phyloP scores from a whole-genome alignment of 2,888 invertebrate genomes.

The Leptinotarsa peninsularis region DNA sequence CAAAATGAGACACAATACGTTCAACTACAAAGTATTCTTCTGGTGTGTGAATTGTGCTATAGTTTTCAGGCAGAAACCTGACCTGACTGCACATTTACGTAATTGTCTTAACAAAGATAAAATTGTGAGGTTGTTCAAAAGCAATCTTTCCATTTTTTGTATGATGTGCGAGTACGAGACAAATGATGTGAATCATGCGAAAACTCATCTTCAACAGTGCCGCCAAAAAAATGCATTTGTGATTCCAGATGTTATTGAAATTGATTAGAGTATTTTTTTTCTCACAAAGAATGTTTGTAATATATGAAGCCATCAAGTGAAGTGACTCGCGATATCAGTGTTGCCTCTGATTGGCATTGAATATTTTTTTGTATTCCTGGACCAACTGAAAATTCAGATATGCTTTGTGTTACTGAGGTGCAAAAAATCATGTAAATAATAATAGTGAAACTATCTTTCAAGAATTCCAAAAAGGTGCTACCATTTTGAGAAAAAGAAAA shows the following conservation, averaged over 20 bases:
- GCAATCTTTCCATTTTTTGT: slow-evolving; percentile 27
- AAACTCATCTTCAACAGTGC: slow-evolving; percentile 14
- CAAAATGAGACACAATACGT: background rate
- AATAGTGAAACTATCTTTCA: too few relatives aligned
- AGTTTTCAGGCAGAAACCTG: background rate
- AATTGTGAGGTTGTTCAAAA: slow-evolving; percentile 28
- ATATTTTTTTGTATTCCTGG: too few relatives aligned
- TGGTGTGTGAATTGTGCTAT: slow-evolving; percentile 30
- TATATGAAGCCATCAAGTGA: background rate
- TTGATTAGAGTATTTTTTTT: background rate
- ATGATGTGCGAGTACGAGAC: slow-evolving; percentile 31
- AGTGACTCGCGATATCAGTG: too few relatives aligned
- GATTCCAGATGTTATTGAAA: slow-evolving; percentile 19
- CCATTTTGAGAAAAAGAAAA: too few relatives aligned
- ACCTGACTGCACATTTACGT: background rate
- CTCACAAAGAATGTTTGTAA: background rate
- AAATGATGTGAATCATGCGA: background rate
- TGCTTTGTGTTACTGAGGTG: too few relatives aligned
- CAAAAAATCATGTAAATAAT: too few relatives aligned
- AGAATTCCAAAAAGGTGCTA: too few relatives aligned
- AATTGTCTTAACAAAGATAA: background rate
- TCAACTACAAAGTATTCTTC: slow-evolving; percentile 22
- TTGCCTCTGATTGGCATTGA: too few relatives aligned
- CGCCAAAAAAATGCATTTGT: slow-evolving; percentile 1
- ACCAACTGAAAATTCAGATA: too few relatives aligned